Evolutionary conservation across 2,797 vertebrate species (phyloP).

Genomic region (Botia kubotai): DNA sequence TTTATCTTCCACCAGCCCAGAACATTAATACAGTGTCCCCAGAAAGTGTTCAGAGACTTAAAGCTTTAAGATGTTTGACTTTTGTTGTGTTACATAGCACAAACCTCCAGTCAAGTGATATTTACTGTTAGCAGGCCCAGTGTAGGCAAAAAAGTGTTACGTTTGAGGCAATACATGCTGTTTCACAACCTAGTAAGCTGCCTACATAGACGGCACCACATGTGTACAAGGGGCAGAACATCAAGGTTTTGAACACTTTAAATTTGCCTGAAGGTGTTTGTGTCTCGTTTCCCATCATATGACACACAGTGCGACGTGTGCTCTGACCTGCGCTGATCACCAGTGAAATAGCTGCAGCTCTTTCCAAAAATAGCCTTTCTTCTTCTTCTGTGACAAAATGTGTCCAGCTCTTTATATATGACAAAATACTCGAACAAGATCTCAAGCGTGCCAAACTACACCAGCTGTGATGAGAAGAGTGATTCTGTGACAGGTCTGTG

Average conservation of each 20-base stretch:
- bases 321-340: neutral
- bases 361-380: slow-evolving; percentile 18
- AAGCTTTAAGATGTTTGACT: neutral
- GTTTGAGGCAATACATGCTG: too few relatives aligned
- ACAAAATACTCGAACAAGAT: neutral
- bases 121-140: neutral
- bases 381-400: slow-evolving; percentile 4
- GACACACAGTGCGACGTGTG: too few relatives aligned
- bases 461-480: neutral
- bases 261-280: too few relatives aligned
- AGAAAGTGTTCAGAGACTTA: neutral
- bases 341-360: neutral
- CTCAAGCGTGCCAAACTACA: too few relatives aligned
- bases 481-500: neutral
- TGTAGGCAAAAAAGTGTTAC: neutral
- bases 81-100: neutral
- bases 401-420: neutral
- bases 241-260: too few relatives aligned
- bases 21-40: neutral
- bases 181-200: too few relatives aligned
- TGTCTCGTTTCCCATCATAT: too few relatives aligned
- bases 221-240: too few relatives aligned
- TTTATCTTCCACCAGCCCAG: neutral
- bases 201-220: too few relatives aligned
- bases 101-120: neutral